phyloP scores from a whole-genome alignment of 1,140 invertebrate species.

The Drosophila equinoxialis region DNA sequence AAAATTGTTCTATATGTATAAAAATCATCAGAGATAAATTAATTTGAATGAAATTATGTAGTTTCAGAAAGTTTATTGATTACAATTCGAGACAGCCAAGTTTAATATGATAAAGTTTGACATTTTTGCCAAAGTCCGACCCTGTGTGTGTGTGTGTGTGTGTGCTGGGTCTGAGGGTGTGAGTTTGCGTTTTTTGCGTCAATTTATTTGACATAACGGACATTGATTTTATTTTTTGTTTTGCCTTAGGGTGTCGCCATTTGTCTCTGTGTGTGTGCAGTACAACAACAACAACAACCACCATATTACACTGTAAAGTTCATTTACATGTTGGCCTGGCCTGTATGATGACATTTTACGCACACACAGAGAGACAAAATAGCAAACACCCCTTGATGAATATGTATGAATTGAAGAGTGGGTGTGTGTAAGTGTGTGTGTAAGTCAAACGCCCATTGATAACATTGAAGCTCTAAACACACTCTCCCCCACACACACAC shows the following conservation, averaged over 20 bases:
- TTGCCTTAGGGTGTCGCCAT: conserved; percentile 56
- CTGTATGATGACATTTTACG: conserved; percentile 73
- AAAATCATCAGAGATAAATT: too few relatives aligned
- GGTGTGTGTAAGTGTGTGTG: conserved; percentile 46
- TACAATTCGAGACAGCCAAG: too few relatives aligned
- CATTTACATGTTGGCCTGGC: conserved; percentile 72
- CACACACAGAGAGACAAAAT: conserved; percentile 47
- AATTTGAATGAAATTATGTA: too few relatives aligned
- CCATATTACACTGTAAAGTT: conserved; percentile 74
- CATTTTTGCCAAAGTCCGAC: too few relatives aligned
- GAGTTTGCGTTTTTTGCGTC: conserved; percentile 19
- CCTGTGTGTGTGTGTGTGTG: too few relatives aligned
- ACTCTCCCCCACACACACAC: conserved; percentile 16
- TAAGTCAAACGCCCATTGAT: conserved; percentile 74
- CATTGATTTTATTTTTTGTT: conserved; percentile 76
- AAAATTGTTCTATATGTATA: too few relatives aligned
- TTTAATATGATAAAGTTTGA: too few relatives aligned
- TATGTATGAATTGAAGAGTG: conserved; percentile 16
- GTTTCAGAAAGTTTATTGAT: too few relatives aligned
- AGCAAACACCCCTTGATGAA: conserved; percentile 33
- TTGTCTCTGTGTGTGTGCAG: conserved; percentile 21
- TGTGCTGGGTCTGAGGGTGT: neutral
- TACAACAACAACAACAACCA: conserved; percentile 48
- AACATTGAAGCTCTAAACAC: conserved; percentile 42
- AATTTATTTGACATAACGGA: conserved; percentile 51